Base-by-base conservation (phyloP, 2,113 vertebrate species). In the Romanogobio albipinnatus region DNA sequence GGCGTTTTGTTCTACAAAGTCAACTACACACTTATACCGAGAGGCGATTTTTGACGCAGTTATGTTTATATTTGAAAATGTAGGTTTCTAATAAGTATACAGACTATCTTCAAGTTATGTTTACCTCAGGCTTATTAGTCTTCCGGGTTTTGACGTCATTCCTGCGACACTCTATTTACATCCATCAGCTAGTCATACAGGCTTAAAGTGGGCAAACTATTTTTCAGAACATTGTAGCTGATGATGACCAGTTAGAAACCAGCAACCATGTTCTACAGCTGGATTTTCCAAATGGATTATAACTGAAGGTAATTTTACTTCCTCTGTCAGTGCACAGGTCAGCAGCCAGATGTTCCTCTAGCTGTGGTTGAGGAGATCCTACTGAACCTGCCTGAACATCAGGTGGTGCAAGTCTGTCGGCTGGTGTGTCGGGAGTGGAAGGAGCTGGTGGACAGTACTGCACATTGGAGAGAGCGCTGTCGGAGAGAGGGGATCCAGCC, bases 291-390 rank as follows among this genome's bases (percentile, higher is more conserved):
- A 19, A 2, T 19, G 29, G 9, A 47, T 26, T 6, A 47, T 11
- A 61, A 71, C 47, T 71, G 3, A 53, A 47, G 29, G 1, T 29
- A 53, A 17, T 19, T 1, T 83, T 39, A 8, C 8, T 58, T 10
- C 56, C 24, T 26, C 53, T 84, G 10, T 70, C 6, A 33, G 73
- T 49, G 10, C 4, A 33, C 26, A 39, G 71, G 47, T 85, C 17
- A 9, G 36, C 39, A 64, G 11, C 47, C 81, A n/a, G 33, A 3
- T 22, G 82, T 93, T 81, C 93, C 93, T 22, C 62, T 88, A 64
- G 90, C 90, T 3, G 85, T 93, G 45, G 22, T 94, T 59, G 92
- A 95, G 84, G 93, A 95, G 91, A 93, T 95, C 82, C 90, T 95
- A 58, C 74, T 91, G 64, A 87, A 85, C 9, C 71, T 95, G 1